phyloP scores from a whole-genome alignment of 2,888 invertebrate species.

The Timandra comae region DNA sequence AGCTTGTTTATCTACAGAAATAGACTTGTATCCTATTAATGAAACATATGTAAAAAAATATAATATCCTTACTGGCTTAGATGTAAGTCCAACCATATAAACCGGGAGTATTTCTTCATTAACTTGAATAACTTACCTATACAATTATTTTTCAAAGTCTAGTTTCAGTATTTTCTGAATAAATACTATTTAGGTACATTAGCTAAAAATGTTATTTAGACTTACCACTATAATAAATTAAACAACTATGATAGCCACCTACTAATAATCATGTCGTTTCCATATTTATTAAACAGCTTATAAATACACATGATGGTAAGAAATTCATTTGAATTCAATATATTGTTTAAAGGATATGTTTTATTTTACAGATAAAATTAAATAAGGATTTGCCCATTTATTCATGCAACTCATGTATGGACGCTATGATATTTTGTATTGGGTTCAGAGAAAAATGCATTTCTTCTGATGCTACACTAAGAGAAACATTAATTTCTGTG shows the following conservation, averaged over 20 bases:
- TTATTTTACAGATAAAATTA: conserved; percentile 7
- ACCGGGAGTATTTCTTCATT: too few relatives aligned
- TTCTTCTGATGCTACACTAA: conserved; percentile 4
- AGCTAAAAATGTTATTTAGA: too few relatives aligned
- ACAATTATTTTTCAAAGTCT: neutral
- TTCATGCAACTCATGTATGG: conserved; percentile 5
- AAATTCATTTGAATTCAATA: neutral
- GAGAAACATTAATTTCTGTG: conserved; percentile 5
- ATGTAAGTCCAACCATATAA: conserved; percentile 42
- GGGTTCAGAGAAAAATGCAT: conserved; percentile 12
- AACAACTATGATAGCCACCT: too few relatives aligned
- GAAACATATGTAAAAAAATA: conserved; percentile 36
- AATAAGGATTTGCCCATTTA: conserved; percentile 5
- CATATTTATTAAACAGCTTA: too few relatives aligned
- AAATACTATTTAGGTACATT: too few relatives aligned
- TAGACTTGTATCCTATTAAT: conserved; percentile 31
- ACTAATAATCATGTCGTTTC: too few relatives aligned
- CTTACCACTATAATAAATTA: too few relatives aligned
- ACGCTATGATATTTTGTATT: conserved; percentile 6
- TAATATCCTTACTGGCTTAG: conserved; percentile 48
- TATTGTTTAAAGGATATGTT: neutral
- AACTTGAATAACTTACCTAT: neutral
- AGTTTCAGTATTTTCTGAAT: too few relatives aligned
- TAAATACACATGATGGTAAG: neutral
- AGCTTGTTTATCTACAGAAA: conserved; percentile 41